Conservation (phyloP, 2,113 vertebrate species). For the Catharus fuscescens region DNA sequence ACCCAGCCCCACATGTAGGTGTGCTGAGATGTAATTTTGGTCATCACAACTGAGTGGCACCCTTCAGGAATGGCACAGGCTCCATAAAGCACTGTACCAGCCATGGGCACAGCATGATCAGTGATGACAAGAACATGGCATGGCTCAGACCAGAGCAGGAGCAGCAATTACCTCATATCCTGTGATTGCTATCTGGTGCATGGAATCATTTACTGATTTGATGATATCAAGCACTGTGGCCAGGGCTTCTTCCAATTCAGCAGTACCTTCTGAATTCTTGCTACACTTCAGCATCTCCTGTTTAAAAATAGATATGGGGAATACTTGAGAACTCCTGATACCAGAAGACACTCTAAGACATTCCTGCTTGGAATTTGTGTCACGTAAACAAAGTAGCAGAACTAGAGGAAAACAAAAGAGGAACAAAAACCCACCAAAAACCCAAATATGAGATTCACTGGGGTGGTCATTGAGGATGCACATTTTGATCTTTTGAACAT, state of each 20-base stretch:
- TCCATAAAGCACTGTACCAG: neutral
- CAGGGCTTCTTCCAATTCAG: constrained; percentile 88
- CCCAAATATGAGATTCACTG: neutral
- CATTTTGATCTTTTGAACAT: neutral
- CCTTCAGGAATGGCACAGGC: neutral
- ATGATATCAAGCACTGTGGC: constrained; percentile 88
- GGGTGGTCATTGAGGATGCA: neutral
- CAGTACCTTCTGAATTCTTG: constrained; percentile 85
- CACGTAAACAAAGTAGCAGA: neutral
- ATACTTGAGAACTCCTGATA: neutral
- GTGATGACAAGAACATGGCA: neutral
- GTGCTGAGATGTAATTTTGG: neutral
- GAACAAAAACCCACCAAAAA: neutral
- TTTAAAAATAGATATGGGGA: neutral
- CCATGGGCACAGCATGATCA: fast-evolving
- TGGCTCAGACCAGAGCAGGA: neutral
- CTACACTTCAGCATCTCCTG: constrained; percentile 93
- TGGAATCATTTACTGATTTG: constrained; percentile 92
- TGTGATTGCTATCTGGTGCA: constrained; percentile 94
- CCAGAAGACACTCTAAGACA: neutral
- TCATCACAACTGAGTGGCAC: neutral
- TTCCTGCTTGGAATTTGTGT: neutral
- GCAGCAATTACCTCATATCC: constrained; percentile 82
- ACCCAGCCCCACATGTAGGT: neutral
- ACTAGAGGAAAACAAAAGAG: neutral